These are phyloP conservation scores for Maniola hyperantus DNA, from an alignment of 2,888 invertebrate genomes.

Conservation along the genomic window DNA sequence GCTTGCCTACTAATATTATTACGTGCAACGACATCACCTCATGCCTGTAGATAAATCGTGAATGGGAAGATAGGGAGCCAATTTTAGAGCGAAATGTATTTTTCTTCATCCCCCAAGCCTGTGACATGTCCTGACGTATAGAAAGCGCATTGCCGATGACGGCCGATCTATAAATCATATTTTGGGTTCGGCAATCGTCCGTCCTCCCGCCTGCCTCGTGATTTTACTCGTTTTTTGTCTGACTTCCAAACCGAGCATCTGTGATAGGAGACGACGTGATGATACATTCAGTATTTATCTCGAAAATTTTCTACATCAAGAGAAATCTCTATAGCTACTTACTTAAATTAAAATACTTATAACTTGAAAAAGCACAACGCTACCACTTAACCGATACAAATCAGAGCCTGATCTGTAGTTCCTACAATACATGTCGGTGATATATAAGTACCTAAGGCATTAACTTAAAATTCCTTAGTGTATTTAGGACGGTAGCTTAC, in stretches of 20 bases:
- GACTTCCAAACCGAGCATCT: conserved; percentile 64
- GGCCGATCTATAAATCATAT: conserved; percentile 80
- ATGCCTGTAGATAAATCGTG: conserved; percentile 9
- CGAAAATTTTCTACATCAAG: not conserved
- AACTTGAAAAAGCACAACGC: no score
- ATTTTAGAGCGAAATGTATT: conserved; percentile 49
- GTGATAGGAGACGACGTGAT: conserved; percentile 70
- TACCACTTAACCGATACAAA: no score
- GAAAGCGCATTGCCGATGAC: conserved; percentile 79
- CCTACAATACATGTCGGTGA: no score
- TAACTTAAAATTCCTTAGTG: no score
- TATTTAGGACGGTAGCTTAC: no score
- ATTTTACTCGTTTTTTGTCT: conserved; percentile 79
- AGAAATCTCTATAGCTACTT: no score
- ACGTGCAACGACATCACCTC: not conserved
- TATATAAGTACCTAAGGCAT: no score
- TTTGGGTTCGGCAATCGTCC: conserved; percentile 71
- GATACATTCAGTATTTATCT: conserved; percentile 41
- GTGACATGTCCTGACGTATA: conserved; percentile 67
- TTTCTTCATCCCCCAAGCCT: conserved; percentile 52
- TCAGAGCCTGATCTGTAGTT: no score
- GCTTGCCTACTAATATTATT: no score
- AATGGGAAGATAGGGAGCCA: conserved; percentile 35
- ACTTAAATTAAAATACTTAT: no score
- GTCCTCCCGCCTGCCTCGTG: conserved; percentile 62